These are phyloP conservation scores for Polydrusus pterygomalis DNA, from an alignment of 2,888 invertebrate genomes.

Conservation along the genomic window DNA sequence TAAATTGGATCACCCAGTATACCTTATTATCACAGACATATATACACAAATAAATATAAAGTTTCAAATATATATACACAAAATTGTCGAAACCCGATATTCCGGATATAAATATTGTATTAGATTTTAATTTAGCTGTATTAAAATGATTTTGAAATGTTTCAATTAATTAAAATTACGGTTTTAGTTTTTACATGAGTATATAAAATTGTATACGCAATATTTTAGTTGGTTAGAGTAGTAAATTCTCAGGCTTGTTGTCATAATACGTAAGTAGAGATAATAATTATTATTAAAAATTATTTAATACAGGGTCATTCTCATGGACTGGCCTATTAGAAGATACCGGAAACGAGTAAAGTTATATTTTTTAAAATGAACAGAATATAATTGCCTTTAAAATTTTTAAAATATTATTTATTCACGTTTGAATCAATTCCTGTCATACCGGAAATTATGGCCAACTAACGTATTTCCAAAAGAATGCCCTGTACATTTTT, in stretches of 20 bases:
- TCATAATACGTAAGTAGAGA: too few relatives aligned
- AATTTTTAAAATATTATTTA: too few relatives aligned
- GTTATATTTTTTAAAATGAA: too few relatives aligned
- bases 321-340: too few relatives aligned
- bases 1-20: constrained; percentile 33
- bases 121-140: neutral
- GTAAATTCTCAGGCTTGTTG: neutral
- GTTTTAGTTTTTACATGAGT: constrained; percentile 21
- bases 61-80: constrained; percentile 41
- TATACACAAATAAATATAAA: constrained; percentile 53
- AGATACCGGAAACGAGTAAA: too few relatives aligned
- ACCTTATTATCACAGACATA: constrained; percentile 54
- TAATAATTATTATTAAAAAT: too few relatives aligned
- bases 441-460: too few relatives aligned
- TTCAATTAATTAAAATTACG: constrained; percentile 16
- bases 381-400: too few relatives aligned
- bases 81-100: constrained; percentile 32
- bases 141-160: constrained; percentile 8
- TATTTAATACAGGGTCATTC: too few relatives aligned
- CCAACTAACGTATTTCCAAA: too few relatives aligned
- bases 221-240: neutral
- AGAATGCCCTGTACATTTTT: too few relatives aligned
- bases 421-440: too few relatives aligned
- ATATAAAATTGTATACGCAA: neutral
- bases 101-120: constrained; percentile 16